Conservation (phyloP, 1,140 invertebrate species). For the Stenopsyche tienmushanensis region DNA sequence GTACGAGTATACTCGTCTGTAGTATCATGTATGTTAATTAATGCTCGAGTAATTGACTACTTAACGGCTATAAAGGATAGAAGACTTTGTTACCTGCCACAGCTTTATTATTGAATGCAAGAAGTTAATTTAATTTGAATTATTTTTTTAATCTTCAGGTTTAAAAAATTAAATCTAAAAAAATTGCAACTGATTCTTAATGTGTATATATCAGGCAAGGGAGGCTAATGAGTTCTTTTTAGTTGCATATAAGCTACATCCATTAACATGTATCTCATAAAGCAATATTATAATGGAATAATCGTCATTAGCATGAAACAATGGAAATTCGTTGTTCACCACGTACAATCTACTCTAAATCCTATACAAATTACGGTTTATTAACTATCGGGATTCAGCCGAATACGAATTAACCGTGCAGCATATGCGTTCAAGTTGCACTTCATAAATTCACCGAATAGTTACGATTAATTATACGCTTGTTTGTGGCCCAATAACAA, state of each 20-base stretch:
- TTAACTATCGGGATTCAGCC: slow-evolving; percentile 6
- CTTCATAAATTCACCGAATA: neutral
- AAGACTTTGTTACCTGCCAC: no score
- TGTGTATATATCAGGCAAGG: no score
- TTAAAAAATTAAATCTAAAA: no score
- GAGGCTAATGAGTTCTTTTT: no score
- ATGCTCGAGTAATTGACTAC: neutral
- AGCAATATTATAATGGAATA: neutral
- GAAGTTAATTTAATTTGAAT: no score
- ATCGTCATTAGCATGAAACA: neutral
- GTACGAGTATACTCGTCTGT: neutral
- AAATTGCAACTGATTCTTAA: no score
- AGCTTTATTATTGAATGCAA: no score
- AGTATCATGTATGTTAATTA: neutral
- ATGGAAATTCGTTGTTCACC: neutral
- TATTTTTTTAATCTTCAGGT: no score
- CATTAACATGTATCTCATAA: no score
- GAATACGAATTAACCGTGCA: neutral
- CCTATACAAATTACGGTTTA: slow-evolving; percentile 9
- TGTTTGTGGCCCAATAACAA: no score
- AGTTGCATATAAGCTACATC: no score
- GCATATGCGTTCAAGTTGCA: neutral
- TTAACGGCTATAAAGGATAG: no score
- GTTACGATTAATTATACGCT: neutral
- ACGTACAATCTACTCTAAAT: neutral